Percentiles rank a stretch among this genome's conserved stretches.
Conservation (phyloP, 2,888 invertebrate genomes). For the Epirrita christyi region DNA sequence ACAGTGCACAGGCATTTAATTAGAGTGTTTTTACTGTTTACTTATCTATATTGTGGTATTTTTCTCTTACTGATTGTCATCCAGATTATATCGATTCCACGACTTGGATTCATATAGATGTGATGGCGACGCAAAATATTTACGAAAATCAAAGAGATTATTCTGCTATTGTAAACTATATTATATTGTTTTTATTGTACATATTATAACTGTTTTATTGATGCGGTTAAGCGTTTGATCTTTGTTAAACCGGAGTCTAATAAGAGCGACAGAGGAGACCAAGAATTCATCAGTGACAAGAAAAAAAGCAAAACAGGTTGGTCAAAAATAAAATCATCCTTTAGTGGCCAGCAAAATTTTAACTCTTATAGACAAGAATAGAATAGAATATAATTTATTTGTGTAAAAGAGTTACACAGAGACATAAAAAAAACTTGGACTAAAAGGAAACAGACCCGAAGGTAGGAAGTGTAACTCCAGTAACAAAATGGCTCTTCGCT, state of each 20-base stretch:
- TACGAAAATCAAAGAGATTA: slow-evolving; percentile 53
- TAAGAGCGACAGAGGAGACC: not conserved
- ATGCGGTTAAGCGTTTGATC: slow-evolving; percentile 63
- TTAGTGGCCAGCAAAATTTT: too few species aligned
- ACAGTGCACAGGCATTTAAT: not conserved
- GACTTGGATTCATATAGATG: slow-evolving; percentile 52
- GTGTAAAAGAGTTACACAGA: too few species aligned
- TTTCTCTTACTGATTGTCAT: slow-evolving; percentile 60
- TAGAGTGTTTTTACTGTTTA: slow-evolving; percentile 8
- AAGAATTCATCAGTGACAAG: too few species aligned
- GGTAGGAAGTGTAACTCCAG: too few species aligned
- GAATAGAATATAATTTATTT: too few species aligned
- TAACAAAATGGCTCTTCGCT: too few species aligned
- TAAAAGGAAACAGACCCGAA: too few species aligned
- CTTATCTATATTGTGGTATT: slow-evolving; percentile 39
- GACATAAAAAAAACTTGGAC: too few species aligned
- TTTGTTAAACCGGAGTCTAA: slow-evolving; percentile 49
- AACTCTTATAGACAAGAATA: too few species aligned
- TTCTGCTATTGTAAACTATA: not conserved
- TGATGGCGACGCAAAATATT: slow-evolving; percentile 71
- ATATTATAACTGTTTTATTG: slow-evolving; percentile 43
- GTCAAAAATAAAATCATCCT: too few species aligned
- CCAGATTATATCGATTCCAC: slow-evolving; percentile 62
- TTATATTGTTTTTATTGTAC: slow-evolving; percentile 21
- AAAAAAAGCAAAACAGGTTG: too few species aligned